Evolutionary conservation across 2,113 vertebrate genomes (phyloP), one percentile per base, ranked within the genome.

Genomic region (Anolis carolinensis): DNA sequence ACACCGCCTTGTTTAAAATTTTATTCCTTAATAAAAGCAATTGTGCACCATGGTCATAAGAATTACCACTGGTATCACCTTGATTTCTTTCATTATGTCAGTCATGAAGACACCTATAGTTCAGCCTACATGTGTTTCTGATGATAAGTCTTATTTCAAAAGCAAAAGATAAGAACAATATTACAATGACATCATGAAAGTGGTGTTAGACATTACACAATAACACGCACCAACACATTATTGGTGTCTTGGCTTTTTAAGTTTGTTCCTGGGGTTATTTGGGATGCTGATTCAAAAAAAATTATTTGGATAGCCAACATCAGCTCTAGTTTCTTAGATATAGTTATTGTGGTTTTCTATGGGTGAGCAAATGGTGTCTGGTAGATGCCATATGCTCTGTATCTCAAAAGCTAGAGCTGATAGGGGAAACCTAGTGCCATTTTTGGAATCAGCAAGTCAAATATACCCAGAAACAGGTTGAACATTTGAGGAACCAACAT

Each of bases 11-110:
- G n/a, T 78, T 77, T 68, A 21, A 59, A 88, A 89, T 55, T 11
- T 67, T 84, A 92, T 50, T 80, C 8, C n/a, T 20, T 3, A 85
- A 27, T 44, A 32, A 84, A 76, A 68, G 32, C 8, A 70, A 32
- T 52, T 23, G 32, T 59, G 2, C 55, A 55, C 59, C 2, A n/a
- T 84, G 25, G 55, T 36, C 3, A 55, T 36, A 48, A 34, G 7
- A 78, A 36, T 63, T 55, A 21, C 70, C 16, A 36, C 18, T 79
- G 25, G 48, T 48, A 70, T 77, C 36, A 7, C 75, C 59, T 30
- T 32, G 25, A 23, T 78, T 78, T 55, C 39, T 44, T 13, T 68
- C 32, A 78, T 27, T 39, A 48, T 7, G 30, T 1, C 7, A 70
- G 34, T 5, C 25, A 55, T 55, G 65, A 30, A 36, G 48, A 70